A percentile compares a stretch with the other conserved stretches of the same genome.
These are phyloP conservation scores for Seriola quinqueradiata DNA, from an alignment of 2,113 vertebrate species.

Conservation along the genomic window DNA sequence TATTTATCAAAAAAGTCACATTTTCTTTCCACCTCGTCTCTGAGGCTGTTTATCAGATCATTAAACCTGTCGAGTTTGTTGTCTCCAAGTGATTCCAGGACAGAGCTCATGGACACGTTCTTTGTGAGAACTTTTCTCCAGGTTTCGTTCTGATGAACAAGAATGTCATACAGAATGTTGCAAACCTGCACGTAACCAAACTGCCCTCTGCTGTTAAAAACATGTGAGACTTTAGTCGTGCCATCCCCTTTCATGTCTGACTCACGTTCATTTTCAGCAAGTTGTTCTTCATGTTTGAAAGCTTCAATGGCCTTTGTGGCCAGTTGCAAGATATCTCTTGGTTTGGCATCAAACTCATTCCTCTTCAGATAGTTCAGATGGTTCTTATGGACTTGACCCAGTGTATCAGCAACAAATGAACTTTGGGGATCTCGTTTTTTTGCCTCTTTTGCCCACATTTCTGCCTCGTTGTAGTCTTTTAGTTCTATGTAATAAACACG, in stretches of 20 bases:
- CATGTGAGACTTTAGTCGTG: background rate
- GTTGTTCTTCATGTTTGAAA: slow-evolving; percentile 47
- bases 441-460: slow-evolving; percentile 45
- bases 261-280: slow-evolving; percentile 41
- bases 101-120: background rate
- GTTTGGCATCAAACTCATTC: accelerated
- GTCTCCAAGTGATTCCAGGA: slow-evolving; percentile 1
- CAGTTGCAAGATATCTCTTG: slow-evolving; percentile 8
- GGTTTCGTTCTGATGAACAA: background rate
- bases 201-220: slow-evolving; percentile 35
- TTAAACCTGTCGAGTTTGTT: slow-evolving; percentile 1
- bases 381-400: slow-evolving; percentile 68
- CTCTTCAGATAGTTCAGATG: background rate
- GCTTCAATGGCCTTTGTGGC: slow-evolving; percentile 41
- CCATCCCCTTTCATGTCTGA: background rate
- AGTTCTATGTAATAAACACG: slow-evolving; percentile 52
- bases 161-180: slow-evolving; percentile 12
- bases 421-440: slow-evolving; percentile 34
- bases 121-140: slow-evolving; percentile 30
- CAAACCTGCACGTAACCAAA: slow-evolving; percentile 48
- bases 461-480: slow-evolving; percentile 3
- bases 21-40: slow-evolving; percentile 10
- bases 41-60: background rate
- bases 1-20: background rate
- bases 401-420: slow-evolving; percentile 70